phyloP scores from a whole-genome alignment of 2,888 invertebrate genomes.

The Rosalia funebris region DNA sequence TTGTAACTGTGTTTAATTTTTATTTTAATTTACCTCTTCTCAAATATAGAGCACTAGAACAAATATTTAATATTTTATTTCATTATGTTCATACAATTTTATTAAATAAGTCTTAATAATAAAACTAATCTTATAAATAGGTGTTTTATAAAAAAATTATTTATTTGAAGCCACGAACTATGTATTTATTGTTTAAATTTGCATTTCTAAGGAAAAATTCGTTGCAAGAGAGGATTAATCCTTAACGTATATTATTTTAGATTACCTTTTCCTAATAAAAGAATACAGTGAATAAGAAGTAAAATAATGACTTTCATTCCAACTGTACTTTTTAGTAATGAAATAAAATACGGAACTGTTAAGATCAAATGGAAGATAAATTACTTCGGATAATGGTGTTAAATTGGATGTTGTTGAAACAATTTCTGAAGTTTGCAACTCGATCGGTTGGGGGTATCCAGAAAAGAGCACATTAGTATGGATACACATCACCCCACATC shows the following conservation, averaged over 20 bases:
- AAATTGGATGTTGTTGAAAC: slow-evolving; percentile 43
- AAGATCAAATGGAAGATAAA: slow-evolving; percentile 33
- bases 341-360: slow-evolving; percentile 21
- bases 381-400: slow-evolving; percentile 41
- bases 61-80: no score
- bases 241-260: neutral
- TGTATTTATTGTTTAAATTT: no score
- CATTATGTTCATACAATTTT: no score
- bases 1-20: no score
- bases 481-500: slow-evolving; percentile 61
- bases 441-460: slow-evolving; percentile 34
- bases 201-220: no score
- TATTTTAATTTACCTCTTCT: no score
- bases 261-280: neutral
- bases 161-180: no score
- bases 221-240: no score
- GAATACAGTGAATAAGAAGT: neutral
- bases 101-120: no score
- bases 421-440: slow-evolving; percentile 41
- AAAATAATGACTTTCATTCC: slow-evolving; percentile 14
- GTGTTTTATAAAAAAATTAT: no score
- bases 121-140: no score
- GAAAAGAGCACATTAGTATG: slow-evolving; percentile 57
- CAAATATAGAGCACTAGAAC: no score
- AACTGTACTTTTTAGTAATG: slow-evolving; percentile 4